Base-by-base conservation (phyloP, 2,797 vertebrate genomes). In the Acanthurus leucopareius region DNA sequence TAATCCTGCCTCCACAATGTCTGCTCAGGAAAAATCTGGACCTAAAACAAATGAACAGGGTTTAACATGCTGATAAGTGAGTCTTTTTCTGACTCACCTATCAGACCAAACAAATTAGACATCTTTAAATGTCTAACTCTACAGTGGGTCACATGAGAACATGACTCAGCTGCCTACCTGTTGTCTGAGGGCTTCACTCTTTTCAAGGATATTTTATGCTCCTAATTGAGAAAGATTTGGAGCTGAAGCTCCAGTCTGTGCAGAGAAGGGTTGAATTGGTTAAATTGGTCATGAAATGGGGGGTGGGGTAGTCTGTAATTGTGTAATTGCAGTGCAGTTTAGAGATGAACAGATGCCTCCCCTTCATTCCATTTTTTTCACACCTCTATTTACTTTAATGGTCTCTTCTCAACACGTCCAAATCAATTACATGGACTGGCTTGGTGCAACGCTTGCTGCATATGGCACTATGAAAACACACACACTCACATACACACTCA, bases 291-390 rank as follows among this genome's bases (percentile, higher is more conserved):
- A 57, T 61, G 62, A 59, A 47, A 56, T 28, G 4, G n/a, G 20
- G 38, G 56, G 44, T 25, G 52, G 51, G 51, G 16, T 14, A 1
- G 47, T 20, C 58, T 62, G 84, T 87, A 84, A 91, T 89, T 88
- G 83, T 87, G 75, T 82, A 59, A 85, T 83, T 85, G 73, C 84
- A 83, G 73, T 88, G 83, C 80, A 88, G 82, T 68, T 75, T 82
- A 73, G 72, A 83, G 69, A 79, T 79, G 89, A 93, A 88, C 91
- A 92, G 90, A 92, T 93, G 91, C 78, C 87, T 87, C 80, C 75
- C 22, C 68, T 67, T 84, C 67, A 87, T 89, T 90, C 54, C 63
- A 64, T 75, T 72, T 89, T 25, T 75, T 85, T 73, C 53, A 63
- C 62, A 63, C 77, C 67, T 74, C 75, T 79, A 59, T 78, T 77